phyloP scores from a whole-genome alignment of 1,140 invertebrate species.

The Musca vetustissima region DNA sequence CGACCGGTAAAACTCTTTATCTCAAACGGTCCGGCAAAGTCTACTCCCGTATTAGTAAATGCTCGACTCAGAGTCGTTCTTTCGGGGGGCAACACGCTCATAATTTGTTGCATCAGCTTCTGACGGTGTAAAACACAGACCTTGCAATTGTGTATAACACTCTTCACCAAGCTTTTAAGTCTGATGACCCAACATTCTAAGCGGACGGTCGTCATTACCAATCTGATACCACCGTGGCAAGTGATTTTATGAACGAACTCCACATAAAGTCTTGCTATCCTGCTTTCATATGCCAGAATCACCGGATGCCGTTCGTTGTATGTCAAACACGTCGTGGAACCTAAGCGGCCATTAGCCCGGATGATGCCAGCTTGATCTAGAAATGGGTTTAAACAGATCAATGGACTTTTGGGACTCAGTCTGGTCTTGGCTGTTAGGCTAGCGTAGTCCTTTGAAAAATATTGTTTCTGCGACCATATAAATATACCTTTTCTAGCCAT shows the following conservation, averaged over 20 bases:
- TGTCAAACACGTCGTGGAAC: not conserved
- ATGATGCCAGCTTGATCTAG: conserved; percentile 20
- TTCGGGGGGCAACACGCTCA: conserved; percentile 19
- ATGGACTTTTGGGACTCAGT: not conserved
- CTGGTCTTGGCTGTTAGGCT: not conserved
- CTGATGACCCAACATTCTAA: conserved; percentile 25
- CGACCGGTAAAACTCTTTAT: conserved; percentile 35
- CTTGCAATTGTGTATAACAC: not conserved
- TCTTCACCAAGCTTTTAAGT: not conserved
- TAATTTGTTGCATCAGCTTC: not conserved
- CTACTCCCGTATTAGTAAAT: conserved; percentile 41
- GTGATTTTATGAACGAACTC: conserved; percentile 26
- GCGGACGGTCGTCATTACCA: not conserved
- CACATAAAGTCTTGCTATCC: conserved; percentile 36
- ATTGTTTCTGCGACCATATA: not conserved
- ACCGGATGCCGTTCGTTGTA: conserved; percentile 2
- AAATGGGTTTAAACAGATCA: not conserved
- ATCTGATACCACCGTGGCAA: conserved; percentile 8
- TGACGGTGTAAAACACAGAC: not conserved
- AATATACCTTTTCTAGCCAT: not conserved
- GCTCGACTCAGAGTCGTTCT: conserved; percentile 14
- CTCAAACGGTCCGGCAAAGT: conserved; percentile 49
- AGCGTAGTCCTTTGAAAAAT: not conserved
- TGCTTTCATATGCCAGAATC: not conserved
- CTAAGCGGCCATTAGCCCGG: not conserved